phyloP scores from a whole-genome alignment of 2,113 vertebrate species.

The Spilogale gracilis region DNA sequence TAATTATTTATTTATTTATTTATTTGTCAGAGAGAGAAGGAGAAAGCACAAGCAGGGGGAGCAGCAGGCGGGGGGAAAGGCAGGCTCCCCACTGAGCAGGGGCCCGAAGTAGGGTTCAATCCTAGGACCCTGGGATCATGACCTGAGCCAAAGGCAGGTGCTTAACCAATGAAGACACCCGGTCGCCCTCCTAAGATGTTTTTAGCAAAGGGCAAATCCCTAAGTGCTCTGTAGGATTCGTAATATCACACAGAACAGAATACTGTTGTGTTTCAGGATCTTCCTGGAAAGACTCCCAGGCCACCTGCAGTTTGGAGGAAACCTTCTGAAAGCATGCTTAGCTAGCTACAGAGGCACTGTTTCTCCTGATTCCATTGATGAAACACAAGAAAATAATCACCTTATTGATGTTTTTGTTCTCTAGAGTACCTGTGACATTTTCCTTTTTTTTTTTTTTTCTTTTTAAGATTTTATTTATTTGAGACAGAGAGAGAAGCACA shows the following conservation, averaged over 20 bases:
- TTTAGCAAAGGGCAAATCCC: conserved; percentile 42
- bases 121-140: too few species aligned
- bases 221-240: background rate
- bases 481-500: background rate
- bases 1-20: too few species aligned
- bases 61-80: too few species aligned
- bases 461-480: background rate
- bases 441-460: too few species aligned
- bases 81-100: too few species aligned
- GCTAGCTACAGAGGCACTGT: background rate
- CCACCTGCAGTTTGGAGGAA: background rate
- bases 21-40: too few species aligned
- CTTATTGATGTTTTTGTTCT: background rate
- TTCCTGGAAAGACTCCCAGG: background rate
- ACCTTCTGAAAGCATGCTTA: background rate
- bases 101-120: too few species aligned
- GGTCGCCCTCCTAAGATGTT: background rate
- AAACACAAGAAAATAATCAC: background rate
- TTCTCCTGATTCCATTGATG: background rate
- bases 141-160: too few species aligned
- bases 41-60: too few species aligned
- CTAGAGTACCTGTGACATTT: background rate
- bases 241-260: background rate
- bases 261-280: background rate
- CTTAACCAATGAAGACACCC: too few species aligned